Evolutionary conservation across 2,797 vertebrate genomes (phyloP).

Genomic region (Phalanger gymnotis): DNA sequence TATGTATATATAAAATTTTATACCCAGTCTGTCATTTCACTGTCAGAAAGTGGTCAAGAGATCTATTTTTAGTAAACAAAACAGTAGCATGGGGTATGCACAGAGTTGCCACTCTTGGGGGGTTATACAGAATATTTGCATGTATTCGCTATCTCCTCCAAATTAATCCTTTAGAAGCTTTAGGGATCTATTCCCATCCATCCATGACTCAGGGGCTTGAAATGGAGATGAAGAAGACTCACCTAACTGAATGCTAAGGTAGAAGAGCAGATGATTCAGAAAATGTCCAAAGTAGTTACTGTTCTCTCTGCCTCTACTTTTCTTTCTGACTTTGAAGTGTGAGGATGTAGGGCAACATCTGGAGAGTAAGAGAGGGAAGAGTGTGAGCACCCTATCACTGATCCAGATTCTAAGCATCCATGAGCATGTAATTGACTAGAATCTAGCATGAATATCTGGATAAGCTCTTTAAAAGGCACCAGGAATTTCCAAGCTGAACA

Average conservation of each 20-base stretch:
- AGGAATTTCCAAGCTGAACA: background rate
- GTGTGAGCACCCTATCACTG: background rate
- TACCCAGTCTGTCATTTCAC: background rate
- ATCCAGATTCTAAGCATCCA: background rate
- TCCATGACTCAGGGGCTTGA: background rate
- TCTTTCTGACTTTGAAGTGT: background rate
- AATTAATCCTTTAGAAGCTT: background rate
- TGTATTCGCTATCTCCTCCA: background rate
- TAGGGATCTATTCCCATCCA: background rate
- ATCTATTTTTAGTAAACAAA: background rate
- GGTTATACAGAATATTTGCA: too few species aligned
- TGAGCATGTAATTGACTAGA: background rate
- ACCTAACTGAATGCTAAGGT: background rate
- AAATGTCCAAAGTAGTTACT: background rate
- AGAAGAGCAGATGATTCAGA: background rate
- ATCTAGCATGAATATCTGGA: background rate
- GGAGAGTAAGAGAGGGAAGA: background rate
- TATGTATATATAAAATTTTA: too few species aligned
- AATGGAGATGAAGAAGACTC: background rate
- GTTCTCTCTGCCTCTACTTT: background rate
- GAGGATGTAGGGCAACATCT: background rate
- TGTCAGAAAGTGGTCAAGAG: background rate
- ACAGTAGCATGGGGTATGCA: background rate
- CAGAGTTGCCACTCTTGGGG: background rate
- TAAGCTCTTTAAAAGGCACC: background rate